A percentile compares a stretch with the other conserved stretches of the same genome.
These are phyloP conservation scores for Chionoecetes opilio DNA, from an alignment of 1,140 invertebrate species.

Conservation along the genomic window DNA sequence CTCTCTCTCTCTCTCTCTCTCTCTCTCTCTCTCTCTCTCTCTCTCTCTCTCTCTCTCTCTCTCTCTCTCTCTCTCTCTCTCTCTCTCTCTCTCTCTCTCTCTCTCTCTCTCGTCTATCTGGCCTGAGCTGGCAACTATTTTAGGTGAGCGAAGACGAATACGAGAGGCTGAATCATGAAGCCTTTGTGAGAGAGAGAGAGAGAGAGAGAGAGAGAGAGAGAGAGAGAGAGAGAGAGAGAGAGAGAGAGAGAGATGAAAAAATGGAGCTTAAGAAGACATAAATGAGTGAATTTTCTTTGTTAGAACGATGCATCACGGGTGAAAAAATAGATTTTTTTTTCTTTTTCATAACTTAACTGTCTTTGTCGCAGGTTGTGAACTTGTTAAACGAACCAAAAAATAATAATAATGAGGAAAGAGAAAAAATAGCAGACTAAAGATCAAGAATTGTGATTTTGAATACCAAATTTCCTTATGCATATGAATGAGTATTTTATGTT, in stretches of 20 bases:
- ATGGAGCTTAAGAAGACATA: too few species aligned
- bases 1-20: neutral
- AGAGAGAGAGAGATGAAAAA: neutral
- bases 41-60: neutral
- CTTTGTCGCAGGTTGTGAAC: too few species aligned
- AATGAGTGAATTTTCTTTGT: too few species aligned
- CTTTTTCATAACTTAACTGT: too few species aligned
- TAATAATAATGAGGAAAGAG: too few species aligned
- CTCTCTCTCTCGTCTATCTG: neutral
- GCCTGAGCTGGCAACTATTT: neutral
- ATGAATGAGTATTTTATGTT: too few species aligned
- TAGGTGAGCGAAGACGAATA: conserved; percentile 9
- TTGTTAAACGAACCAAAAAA: too few species aligned
- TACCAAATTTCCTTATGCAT: too few species aligned
- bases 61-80: neutral
- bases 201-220: neutral
- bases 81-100: conserved; percentile 5
- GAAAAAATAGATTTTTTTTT: too few species aligned
- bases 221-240: conserved; percentile 25
- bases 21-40: neutral
- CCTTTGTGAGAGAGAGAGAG: neutral
- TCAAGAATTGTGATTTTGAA: too few species aligned
- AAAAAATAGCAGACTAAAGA: too few species aligned
- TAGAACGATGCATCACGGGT: too few species aligned
- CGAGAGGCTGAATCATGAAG: conserved; percentile 18